These are phyloP conservation scores for Artibeus lituratus DNA, from an alignment of 2,797 vertebrate species.

Conservation along the genomic window DNA sequence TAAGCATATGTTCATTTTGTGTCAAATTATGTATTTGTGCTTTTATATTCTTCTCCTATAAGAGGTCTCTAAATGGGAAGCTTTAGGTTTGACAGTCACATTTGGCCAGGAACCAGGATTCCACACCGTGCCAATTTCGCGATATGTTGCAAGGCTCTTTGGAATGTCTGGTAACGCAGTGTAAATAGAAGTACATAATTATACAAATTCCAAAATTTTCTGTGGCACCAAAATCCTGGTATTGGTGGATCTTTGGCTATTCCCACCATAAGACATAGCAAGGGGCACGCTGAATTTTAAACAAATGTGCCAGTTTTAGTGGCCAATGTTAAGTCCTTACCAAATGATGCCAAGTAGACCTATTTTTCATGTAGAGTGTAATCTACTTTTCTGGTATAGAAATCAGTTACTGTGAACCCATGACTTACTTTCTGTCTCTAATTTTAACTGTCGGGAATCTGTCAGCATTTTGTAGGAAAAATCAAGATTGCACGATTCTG, in stretches of 20 bases:
- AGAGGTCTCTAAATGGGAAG: neutral
- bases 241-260: neutral
- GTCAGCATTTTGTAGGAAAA: neutral
- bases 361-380: neutral
- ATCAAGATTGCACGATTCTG: constrained; percentile 10
- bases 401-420: neutral
- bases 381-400: neutral
- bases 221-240: neutral
- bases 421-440: neutral
- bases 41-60: constrained; percentile 1
- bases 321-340: neutral
- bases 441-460: constrained; percentile 16
- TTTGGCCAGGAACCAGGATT: neutral
- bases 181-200: neutral
- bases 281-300: neutral
- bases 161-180: neutral
- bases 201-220: neutral
- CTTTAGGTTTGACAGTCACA: neutral
- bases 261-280: neutral
- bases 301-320: neutral
- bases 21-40: neutral
- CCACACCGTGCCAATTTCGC: neutral
- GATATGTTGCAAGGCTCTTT: neutral
- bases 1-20: neutral
- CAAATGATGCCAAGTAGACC: neutral